A percentile compares a stretch with the other conserved stretches of the same genome.
Conservation (phyloP, 2,797 vertebrate species). For the Morelia viridis region DNA sequence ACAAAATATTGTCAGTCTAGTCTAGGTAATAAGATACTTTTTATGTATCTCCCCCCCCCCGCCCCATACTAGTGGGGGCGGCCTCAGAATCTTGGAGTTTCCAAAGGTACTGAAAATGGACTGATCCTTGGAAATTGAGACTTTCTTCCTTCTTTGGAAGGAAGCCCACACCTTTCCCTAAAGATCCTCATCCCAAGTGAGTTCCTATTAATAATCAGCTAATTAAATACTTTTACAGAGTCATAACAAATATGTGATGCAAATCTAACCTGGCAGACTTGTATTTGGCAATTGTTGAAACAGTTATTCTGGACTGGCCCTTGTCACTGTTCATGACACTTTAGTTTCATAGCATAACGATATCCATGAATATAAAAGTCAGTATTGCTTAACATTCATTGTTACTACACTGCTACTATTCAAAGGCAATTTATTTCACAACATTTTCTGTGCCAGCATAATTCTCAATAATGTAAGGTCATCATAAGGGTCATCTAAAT, state of each 20-base stretch:
- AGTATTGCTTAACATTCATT: background rate
- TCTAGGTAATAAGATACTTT: too few species aligned
- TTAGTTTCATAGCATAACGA: background rate
- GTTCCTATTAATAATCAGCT: background rate
- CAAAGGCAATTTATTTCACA: slow-evolving; percentile 7
- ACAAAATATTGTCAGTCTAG: too few species aligned
- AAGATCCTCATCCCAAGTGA: background rate
- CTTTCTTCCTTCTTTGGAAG: background rate
- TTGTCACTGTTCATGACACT: background rate
- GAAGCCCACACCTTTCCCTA: background rate
- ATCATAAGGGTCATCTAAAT: slow-evolving; percentile 6
- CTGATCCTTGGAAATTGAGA: background rate
- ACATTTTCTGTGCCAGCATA: background rate
- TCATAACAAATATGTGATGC: background rate
- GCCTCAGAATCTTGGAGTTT: too few species aligned
- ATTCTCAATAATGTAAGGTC: slow-evolving; percentile 20
- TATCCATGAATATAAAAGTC: background rate
- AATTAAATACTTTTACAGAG: background rate
- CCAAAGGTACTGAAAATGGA: background rate
- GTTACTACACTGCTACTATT: background rate
- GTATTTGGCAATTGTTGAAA: background rate
- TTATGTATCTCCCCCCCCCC: too few species aligned
- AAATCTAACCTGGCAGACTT: background rate
- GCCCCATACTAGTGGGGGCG: too few species aligned
- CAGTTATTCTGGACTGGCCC: background rate